Evolutionary conservation across 2,113 vertebrate genomes (phyloP).

Genomic region (Chloebia gouldiae): DNA sequence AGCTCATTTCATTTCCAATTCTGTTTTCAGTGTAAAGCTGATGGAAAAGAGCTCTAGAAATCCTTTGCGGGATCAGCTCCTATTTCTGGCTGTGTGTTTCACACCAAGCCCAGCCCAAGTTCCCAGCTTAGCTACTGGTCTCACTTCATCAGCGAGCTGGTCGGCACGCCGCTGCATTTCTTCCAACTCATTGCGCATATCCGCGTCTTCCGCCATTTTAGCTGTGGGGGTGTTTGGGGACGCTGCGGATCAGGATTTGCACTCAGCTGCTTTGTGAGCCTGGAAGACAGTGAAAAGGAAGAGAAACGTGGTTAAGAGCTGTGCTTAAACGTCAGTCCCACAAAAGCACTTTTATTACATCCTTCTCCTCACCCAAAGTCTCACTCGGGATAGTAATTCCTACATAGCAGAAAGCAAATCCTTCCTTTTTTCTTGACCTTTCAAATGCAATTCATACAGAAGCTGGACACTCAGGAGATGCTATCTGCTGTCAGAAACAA

Average conservation of each 20-base stretch:
- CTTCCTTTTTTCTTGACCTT: not conserved
- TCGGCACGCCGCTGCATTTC: conserved; percentile 98
- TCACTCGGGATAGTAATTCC: not conserved
- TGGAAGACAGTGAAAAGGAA: conserved; percentile 64
- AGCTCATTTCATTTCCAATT: not conserved
- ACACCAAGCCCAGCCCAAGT: not conserved
- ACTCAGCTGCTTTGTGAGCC: conserved; percentile 18
- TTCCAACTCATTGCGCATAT: conserved; percentile 99
- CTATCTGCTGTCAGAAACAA: not conserved
- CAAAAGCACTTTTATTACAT: not conserved
- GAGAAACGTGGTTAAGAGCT: not conserved
- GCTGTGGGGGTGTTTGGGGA: conserved; percentile 70
- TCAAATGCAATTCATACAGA: not conserved
- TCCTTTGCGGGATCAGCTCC: not conserved
- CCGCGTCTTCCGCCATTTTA: conserved; percentile 94
- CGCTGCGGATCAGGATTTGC: conserved; percentile 71
- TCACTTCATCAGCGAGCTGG: conserved; percentile 97
- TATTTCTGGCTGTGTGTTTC: not conserved
- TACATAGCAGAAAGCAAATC: not conserved
- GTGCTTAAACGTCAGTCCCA: not conserved
- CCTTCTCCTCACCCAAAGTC: not conserved
- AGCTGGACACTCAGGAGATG: not conserved
- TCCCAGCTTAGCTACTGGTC: not conserved
- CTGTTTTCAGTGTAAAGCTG: not conserved
- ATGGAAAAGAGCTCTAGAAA: not conserved